Percentiles rank a stretch among this genome's conserved stretches.
phyloP scores from a whole-genome alignment of 2,888 invertebrate genomes.

The Lysandra coridon region DNA sequence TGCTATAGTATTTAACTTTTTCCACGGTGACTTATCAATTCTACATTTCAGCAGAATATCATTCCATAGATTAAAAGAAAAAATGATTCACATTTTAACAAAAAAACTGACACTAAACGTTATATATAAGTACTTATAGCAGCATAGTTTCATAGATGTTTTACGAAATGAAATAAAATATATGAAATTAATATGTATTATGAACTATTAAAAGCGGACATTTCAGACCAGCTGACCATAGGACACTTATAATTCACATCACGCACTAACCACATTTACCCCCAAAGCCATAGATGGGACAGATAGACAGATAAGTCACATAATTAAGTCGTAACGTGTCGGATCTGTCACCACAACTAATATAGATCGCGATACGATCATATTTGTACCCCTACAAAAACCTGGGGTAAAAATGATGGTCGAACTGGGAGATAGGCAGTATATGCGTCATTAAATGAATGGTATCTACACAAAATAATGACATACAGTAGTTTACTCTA shows the following conservation, averaged over 20 bases:
- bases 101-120: too few relatives aligned
- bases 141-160: too few relatives aligned
- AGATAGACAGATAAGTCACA: not conserved
- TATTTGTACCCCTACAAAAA: conserved; percentile 5
- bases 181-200: too few relatives aligned
- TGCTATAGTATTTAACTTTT: too few relatives aligned
- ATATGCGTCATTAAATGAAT: not conserved
- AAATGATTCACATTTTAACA: too few relatives aligned
- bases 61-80: too few relatives aligned
- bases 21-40: too few relatives aligned
- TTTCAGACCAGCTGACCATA: not conserved
- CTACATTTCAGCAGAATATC: too few relatives aligned
- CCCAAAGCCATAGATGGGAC: not conserved
- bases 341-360: conserved; percentile 26
- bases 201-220: not conserved
- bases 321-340: conserved; percentile 26
- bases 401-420: not conserved
- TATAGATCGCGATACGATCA: conserved; percentile 5
- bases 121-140: too few relatives aligned
- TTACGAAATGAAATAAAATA: too few relatives aligned
- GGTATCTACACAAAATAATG: not conserved
- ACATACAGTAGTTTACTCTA: not conserved
- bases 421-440: not conserved
- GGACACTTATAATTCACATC: not conserved
- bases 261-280: not conserved